A percentile compares a stretch with the other conserved stretches of the same genome.
These are phyloP conservation scores for Scleropages formosus DNA, from an alignment of 2,797 vertebrate species.

Conservation along the genomic window DNA sequence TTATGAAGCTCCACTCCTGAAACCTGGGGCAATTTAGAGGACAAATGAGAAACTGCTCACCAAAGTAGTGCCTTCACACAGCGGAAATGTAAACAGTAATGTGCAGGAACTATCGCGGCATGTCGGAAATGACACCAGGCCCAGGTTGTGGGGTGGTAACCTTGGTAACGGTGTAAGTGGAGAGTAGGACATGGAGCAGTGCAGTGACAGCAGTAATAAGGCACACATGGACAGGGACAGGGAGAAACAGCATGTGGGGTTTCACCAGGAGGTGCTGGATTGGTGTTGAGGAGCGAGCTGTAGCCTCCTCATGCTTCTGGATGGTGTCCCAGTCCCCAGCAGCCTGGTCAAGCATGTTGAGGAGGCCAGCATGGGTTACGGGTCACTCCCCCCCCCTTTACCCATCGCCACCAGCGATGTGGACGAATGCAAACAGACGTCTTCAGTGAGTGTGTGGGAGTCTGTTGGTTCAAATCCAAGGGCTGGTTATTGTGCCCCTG, in stretches of 20 bases:
- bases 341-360: neutral
- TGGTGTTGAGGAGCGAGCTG: too few relatives aligned
- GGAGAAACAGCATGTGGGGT: neutral
- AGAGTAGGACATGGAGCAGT: neutral
- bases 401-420: too few relatives aligned
- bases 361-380: too few relatives aligned
- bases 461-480: neutral
- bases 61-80: neutral
- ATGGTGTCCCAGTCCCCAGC: neutral
- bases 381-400: too few relatives aligned
- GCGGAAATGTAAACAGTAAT: too few relatives aligned
- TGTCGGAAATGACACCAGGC: neutral
- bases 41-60: neutral
- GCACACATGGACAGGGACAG: neutral
- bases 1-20: too few relatives aligned
- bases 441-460: too few relatives aligned
- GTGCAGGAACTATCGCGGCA: too few relatives aligned
- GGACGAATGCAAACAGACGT: too few relatives aligned
- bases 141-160: neutral
- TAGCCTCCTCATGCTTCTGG: too few relatives aligned
- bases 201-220: neutral
- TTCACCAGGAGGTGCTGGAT: neutral
- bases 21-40: too few relatives aligned
- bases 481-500: neutral
- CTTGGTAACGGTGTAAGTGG: neutral